Conservation (phyloP, 2,888 invertebrate genomes). For the Trachelus tabidus region DNA sequence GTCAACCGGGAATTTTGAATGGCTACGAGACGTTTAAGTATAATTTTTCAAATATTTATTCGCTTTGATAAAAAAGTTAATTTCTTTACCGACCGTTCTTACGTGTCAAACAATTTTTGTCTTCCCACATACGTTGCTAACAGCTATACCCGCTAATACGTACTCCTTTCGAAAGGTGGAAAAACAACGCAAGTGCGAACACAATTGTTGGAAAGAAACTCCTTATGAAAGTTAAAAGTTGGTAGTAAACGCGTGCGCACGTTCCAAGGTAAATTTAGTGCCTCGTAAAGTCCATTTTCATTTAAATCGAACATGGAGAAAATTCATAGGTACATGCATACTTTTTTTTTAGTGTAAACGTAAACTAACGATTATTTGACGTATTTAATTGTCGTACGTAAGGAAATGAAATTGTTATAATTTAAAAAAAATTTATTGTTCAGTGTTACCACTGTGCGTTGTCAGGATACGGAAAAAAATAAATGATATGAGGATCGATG, state of each 20-base stretch:
- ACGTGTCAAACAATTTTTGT: background rate
- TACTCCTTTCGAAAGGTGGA: background rate
- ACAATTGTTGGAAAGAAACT: background rate
- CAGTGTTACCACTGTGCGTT: background rate
- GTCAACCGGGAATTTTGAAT: background rate
- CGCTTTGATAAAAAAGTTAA: background rate
- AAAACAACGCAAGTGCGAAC: background rate
- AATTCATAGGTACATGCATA: background rate
- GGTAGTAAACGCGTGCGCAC: background rate
- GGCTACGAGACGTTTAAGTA: background rate
- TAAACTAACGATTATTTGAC: no score
- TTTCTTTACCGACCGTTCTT: background rate
- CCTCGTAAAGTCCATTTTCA: background rate
- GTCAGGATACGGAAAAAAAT: background rate
- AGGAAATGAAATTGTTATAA: no score
- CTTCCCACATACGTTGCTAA: background rate
- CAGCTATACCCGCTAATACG: background rate
- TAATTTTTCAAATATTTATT: background rate
- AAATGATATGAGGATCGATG: no score
- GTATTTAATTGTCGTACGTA: background rate
- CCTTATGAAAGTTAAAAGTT: background rate
- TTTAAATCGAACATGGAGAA: background rate
- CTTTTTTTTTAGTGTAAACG: background rate
- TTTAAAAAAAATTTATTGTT: background rate
- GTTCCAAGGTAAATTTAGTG: background rate